Evolutionary conservation across 2,113 vertebrate genomes (phyloP).

Genomic region (Candoia aspera): DNA sequence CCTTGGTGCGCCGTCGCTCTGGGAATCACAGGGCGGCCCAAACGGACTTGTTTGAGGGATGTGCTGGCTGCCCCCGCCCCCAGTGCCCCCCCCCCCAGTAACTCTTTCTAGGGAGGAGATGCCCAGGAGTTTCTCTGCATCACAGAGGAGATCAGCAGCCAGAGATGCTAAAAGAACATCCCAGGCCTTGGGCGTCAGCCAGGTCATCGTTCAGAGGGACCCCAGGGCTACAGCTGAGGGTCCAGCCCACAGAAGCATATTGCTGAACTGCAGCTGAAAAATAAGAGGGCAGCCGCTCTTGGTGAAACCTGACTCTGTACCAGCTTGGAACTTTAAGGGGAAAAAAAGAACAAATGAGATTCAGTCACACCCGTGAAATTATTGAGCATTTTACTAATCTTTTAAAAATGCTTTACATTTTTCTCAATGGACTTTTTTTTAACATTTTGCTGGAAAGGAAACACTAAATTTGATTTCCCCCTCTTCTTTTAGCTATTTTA

Average conservation of each 20-base stretch:
- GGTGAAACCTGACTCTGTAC: not conserved
- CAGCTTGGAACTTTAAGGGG: not conserved
- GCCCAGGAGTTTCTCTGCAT: not conserved
- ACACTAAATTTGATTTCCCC: not conserved
- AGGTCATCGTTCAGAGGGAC: not conserved
- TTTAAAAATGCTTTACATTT: not conserved
- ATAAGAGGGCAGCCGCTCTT: not conserved
- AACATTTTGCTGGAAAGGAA: too few relatives aligned
- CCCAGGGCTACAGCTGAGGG: not conserved
- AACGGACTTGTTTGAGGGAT: constrained; percentile 20
- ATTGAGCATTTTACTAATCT: too few relatives aligned
- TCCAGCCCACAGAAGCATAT: too few relatives aligned
- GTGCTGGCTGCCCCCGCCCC: not conserved
- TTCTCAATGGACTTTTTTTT: not conserved
- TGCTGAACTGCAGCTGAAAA: not conserved
- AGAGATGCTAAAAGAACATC: not conserved
- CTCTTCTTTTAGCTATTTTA: too few relatives aligned
- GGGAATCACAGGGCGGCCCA: constrained; percentile 44
- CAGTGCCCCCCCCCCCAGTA: not conserved
- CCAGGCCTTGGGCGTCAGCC: not conserved
- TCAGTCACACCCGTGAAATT: too few relatives aligned
- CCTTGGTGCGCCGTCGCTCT: constrained; percentile 32
- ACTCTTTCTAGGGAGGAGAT: not conserved
- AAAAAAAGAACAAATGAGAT: too few relatives aligned
- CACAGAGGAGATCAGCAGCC: not conserved